Percentiles rank a stretch among this genome's conserved stretches.
These are phyloP conservation scores for Silurus lanzhouensis DNA, from an alignment of 2,797 vertebrate species.

Conservation along the genomic window DNA sequence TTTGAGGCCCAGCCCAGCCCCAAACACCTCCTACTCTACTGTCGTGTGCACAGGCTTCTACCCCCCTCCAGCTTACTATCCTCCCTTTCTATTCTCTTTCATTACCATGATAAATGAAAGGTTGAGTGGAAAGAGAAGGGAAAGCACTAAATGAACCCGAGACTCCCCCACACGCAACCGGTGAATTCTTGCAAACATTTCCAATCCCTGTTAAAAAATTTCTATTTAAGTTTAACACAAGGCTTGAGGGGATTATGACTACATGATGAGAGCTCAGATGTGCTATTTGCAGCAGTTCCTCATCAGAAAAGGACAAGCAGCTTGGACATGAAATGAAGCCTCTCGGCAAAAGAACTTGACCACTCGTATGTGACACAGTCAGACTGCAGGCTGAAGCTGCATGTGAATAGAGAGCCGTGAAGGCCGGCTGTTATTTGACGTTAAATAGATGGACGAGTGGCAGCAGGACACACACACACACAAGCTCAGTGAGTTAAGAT, in stretches of 20 bases:
- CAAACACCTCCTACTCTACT: not conserved
- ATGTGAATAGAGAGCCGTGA: conserved; percentile 27
- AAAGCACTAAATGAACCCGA: conserved; percentile 49
- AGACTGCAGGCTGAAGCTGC: conserved; percentile 12
- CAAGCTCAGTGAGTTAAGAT: conserved; percentile 53
- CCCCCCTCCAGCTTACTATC: conserved; percentile 45
- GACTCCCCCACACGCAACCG: conserved; percentile 57
- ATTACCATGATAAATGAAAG: conserved; percentile 79
- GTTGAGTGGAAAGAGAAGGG: conserved; percentile 53
- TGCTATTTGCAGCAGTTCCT: conserved; percentile 15
- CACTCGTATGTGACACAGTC: conserved; percentile 12
- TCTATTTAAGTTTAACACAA: not conserved
- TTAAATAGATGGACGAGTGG: conserved; percentile 41
- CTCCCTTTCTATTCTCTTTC: conserved; percentile 60
- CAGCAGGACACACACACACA: conserved; percentile 38
- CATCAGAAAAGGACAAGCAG: not conserved
- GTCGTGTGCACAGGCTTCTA: conserved; percentile 35
- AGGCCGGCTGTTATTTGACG: conserved; percentile 36
- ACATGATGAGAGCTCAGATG: not conserved
- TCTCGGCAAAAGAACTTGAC: not conserved
- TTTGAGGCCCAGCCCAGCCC: conserved; percentile 16
- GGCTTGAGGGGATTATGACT: not conserved
- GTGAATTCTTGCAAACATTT: conserved; percentile 31
- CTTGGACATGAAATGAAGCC: conserved; percentile 1
- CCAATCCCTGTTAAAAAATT: not conserved